Evolutionary conservation across 1,140 invertebrate species (phyloP).

Genomic region (Physella acuta): DNA sequence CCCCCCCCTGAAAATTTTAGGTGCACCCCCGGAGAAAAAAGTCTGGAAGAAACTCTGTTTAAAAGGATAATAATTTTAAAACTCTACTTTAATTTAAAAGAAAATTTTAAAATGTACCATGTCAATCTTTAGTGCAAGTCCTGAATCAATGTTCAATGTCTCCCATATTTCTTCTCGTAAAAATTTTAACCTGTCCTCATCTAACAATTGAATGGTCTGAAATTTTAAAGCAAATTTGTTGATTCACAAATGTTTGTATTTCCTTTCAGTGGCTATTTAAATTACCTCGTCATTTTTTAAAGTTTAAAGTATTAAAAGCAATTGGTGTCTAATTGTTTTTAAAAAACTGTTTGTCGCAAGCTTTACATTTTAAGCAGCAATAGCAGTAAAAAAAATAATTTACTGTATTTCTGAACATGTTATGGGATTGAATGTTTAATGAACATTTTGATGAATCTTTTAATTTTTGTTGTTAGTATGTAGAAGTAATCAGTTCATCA

Average conservation of each 20-base stretch:
- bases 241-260: not conserved
- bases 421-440: too few relatives aligned
- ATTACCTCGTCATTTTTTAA: not conserved
- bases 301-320: not conserved
- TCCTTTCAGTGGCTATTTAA: not conserved
- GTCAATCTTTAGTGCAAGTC: slow-evolving; percentile 1
- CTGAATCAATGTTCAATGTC: not conserved
- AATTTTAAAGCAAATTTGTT: not conserved
- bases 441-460: too few relatives aligned
- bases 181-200: slow-evolving; percentile 7
- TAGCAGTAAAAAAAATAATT: not conserved
- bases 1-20: too few relatives aligned
- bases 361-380: not conserved
- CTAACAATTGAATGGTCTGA: not conserved
- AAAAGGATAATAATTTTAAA: not conserved
- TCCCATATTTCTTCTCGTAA: not conserved
- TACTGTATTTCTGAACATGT: not conserved
- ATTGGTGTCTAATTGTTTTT: not conserved
- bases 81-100: not conserved
- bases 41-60: not conserved
- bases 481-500: too few relatives aligned
- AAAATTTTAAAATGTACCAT: not conserved
- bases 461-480: too few relatives aligned
- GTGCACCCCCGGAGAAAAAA: too few relatives aligned
- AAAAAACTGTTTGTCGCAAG: not conserved